Base-by-base conservation (phyloP, 2,888 invertebrate species). In the Reticulitermes lucifugus region DNA sequence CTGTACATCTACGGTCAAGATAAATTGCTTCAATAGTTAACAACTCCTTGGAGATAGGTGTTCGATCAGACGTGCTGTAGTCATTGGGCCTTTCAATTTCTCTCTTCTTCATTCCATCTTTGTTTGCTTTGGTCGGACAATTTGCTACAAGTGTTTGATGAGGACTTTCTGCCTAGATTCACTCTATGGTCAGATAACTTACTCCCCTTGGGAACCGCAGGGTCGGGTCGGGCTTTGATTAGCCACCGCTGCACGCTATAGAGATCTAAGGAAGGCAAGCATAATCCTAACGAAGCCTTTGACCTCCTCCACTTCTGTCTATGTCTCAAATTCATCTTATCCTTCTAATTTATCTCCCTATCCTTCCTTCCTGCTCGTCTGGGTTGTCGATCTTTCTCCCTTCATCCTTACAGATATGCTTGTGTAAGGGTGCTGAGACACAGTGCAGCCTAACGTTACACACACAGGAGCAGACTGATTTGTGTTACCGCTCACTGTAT, bases 111-210 rank as follows among this genome's bases (percentile, higher is more conserved):
- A 5, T 14, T 21, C 46, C n/a, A 77, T 43, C 46, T 46, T 46
- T 77, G 77, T 77, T 77, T 77, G 77, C 77, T 81, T 81, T 80
- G 65, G 43, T 70, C 25, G 81, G 80, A 70, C 81, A 81, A 81
- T 81, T 81, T 81, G 81, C 81, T 22, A 65, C 55, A 25, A 81
- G 81, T 81, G 81, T 81, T 70, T 81, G 81, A 81, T 81, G 60
- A 81, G 81, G 65, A 25, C n/a, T 65, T n/a, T 65, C 60, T 65
- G 65, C 35, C n/a, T 43, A 77, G 46, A 46, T 9, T 77, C 41
- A 22, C 12, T 29, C 73, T 21, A 41, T 21, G 73, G 73, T 18
- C 73, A 73, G 73, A 73, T 55, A 80, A 80, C 35, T 60, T 60
- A 55, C 60, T 73, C 73, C 25, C 22, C 77, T 22, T 10, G 77